Base-by-base conservation (phyloP, 2,113 vertebrate genomes). In the Dasyprocta punctata region DNA sequence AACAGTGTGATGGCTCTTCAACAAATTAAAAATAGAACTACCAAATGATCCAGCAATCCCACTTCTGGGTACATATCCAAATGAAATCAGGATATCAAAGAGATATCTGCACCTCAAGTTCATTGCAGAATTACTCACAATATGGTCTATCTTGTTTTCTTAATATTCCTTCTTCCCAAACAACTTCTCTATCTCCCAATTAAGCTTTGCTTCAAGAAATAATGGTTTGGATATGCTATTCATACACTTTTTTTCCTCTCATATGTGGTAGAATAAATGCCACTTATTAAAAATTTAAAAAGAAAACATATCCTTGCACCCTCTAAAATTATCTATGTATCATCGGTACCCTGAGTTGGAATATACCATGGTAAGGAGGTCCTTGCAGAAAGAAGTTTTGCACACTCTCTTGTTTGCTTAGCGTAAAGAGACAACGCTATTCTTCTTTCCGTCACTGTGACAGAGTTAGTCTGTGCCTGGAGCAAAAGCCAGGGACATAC, bases 371-470 rank as follows among this genome's bases (percentile, higher is more conserved):
- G 26, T n/a, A 63, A 86, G 26, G 67, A 78, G 89, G 36, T 14
- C 3, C 41, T 61, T 1, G 81, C 58, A 17, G 5, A 30, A 96
- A 96, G 14, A 80, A 54, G 77, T 97, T 95, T 73, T 91, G 10
- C 20, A 4, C 30, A 0, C 89, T 91, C 94, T 13, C 54, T 88
- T 87, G 82, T 44, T 28, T 22, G 63, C 56, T 94, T 2, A 85
- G 7, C 0, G 0, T 89, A 87, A 91, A 81, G 63, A 94, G 85
- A 86, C 82, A 8, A 52, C 3, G 0, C 20, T 24, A 82, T 73
- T 69, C 96, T 98, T 98, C 96, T 97, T 98, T 92, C 97, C 49
- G 67, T 52, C 61, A 33, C 38, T 67, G 96, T 60, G 58, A 96
- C 97, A 75, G 87, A 75, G 67, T 20, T 61, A 26, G 67, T 97